phyloP scores from a whole-genome alignment of 2,797 vertebrate genomes.

The Novumbra hubbsi region DNA sequence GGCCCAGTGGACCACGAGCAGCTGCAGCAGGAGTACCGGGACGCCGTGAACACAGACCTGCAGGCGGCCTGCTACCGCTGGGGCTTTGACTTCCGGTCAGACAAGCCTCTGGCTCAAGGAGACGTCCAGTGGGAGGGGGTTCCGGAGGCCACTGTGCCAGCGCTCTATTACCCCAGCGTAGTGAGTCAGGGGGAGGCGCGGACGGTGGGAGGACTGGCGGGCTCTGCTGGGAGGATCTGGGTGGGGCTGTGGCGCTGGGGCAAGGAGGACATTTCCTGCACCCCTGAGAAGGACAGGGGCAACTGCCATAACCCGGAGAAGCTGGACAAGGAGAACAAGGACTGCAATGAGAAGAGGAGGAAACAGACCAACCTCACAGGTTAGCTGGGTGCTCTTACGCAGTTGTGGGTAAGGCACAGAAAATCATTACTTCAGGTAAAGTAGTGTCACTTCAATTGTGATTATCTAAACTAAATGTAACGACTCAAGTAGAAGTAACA shows the following conservation, averaged over 20 bases:
- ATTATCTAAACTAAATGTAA: no score
- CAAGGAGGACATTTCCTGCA: constrained; percentile 61
- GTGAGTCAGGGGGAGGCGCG: background rate
- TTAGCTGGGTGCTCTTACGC: constrained; percentile 23
- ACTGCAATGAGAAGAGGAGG: constrained; percentile 64
- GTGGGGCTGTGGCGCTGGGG: constrained; percentile 18
- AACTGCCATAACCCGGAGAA: constrained; percentile 43
- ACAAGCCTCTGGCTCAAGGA: constrained; percentile 81
- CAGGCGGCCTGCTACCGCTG: constrained; percentile 82
- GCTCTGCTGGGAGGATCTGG: constrained; percentile 1
- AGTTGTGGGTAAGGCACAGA: background rate
- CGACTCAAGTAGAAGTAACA: no score
- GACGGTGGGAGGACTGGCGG: background rate
- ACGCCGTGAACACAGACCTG: constrained; percentile 66
- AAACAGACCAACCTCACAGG: constrained; percentile 90
- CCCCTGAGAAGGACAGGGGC: constrained; percentile 36
- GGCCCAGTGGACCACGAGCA: constrained; percentile 83
- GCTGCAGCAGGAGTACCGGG: constrained; percentile 75
- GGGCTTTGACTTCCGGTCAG: constrained; percentile 85
- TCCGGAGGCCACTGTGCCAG: constrained; percentile 59
- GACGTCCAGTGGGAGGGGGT: constrained; percentile 83
- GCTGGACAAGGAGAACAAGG: constrained; percentile 32
- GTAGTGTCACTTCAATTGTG: no score
- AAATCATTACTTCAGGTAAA: no score
- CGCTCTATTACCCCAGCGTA: constrained; percentile 61